Conservation (phyloP, 2,888 invertebrate species). For the Eilema sororculum region DNA sequence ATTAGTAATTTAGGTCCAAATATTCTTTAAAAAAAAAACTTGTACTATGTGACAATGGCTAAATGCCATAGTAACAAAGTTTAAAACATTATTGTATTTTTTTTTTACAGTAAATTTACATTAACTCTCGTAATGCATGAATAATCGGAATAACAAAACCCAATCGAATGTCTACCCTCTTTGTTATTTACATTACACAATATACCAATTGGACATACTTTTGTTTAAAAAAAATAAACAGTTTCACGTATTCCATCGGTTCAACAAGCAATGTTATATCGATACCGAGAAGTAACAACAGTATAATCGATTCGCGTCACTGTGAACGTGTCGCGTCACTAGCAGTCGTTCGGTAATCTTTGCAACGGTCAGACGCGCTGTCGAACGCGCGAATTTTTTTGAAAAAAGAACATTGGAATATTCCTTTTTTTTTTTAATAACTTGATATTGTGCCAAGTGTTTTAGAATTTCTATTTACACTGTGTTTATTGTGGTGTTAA, state of each 20-base stretch:
- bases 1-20: too few species aligned
- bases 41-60: too few species aligned
- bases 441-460: slow-evolving; percentile 17
- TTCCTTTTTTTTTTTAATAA: slow-evolving; percentile 23
- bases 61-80: too few species aligned
- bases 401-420: slow-evolving; percentile 31
- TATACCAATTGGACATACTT: slow-evolving; percentile 12
- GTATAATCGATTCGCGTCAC: slow-evolving; percentile 43
- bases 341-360: slow-evolving; percentile 70
- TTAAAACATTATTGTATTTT: too few species aligned
- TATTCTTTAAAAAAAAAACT: too few species aligned
- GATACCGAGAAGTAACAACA: slow-evolving; percentile 23
- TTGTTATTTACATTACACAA: not conserved
- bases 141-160: slow-evolving; percentile 15
- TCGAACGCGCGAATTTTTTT: slow-evolving; percentile 49
- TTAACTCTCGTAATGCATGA: slow-evolving; percentile 10
- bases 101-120: not conserved
- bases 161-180: not conserved
- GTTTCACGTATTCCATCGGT: slow-evolving; percentile 13
- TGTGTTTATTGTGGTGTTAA: slow-evolving; percentile 17
- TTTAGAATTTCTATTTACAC: not conserved
- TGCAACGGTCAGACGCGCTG: slow-evolving; percentile 67
- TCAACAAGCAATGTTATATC: slow-evolving; percentile 17
- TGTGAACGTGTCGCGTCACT: slow-evolving; percentile 64
- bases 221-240: slow-evolving; percentile 11